Conservation (phyloP, 2,797 vertebrate species). For the Pseudochirops corinnae region DNA sequence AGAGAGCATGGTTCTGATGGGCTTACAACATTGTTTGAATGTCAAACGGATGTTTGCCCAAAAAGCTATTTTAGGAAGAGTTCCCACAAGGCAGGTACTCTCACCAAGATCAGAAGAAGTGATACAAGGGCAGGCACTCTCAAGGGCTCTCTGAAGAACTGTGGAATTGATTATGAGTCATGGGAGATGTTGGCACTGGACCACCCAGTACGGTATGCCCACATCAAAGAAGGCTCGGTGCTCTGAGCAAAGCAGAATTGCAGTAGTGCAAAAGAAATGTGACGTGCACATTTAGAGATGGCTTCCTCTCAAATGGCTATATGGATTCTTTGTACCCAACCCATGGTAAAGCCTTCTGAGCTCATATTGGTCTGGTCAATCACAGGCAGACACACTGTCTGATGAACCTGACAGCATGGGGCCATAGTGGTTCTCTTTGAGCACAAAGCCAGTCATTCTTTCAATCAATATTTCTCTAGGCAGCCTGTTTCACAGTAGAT, state of each 20-base stretch:
- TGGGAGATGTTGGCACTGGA: no score
- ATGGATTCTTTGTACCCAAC: background rate
- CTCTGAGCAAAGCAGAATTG: background rate
- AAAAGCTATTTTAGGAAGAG: background rate
- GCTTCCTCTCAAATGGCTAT: no score
- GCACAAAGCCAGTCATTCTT: background rate
- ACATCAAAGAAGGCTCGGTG: background rate
- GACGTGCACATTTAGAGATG: background rate
- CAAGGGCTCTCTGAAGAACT: background rate
- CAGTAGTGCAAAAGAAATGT: background rate
- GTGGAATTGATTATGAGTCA: background rate
- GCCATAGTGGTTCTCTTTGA: background rate
- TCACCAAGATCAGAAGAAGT: background rate
- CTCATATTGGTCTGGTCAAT: background rate
- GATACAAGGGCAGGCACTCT: background rate
- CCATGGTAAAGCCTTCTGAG: no score
- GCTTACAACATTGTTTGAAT: background rate
- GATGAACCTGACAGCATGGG: background rate
- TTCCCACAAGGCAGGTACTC: background rate
- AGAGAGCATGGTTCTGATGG: no score
- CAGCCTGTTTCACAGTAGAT: background rate
- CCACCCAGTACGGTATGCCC: background rate
- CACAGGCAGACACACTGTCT: background rate
- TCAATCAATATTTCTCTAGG: background rate
- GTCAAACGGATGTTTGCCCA: background rate